These are phyloP conservation scores for Torymus tubicola DNA, from an alignment of 2,888 invertebrate species.

Conservation along the genomic window DNA sequence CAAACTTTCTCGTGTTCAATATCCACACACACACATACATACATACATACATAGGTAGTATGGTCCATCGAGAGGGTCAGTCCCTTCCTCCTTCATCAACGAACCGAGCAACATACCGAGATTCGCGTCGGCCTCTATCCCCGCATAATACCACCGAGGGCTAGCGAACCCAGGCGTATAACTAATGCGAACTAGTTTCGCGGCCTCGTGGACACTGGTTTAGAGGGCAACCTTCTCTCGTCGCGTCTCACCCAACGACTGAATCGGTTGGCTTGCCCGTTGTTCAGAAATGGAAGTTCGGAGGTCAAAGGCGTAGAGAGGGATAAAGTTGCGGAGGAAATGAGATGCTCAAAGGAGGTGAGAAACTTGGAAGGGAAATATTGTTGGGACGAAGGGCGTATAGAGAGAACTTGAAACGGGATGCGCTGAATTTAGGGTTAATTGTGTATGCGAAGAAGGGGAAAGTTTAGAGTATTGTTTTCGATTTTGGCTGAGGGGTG, in stretches of 20 bases:
- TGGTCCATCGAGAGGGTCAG: too few species aligned
- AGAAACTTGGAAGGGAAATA: too few species aligned
- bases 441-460: too few species aligned
- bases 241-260: slow-evolving; percentile 26
- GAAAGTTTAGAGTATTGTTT: too few species aligned
- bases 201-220: slow-evolving; percentile 67
- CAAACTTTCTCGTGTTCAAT: slow-evolving; percentile 40
- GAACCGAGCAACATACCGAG: slow-evolving; percentile 55
- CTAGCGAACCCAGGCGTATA: slow-evolving; percentile 26
- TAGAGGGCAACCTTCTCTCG: slow-evolving; percentile 47
- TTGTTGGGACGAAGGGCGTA: too few species aligned
- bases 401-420: too few species aligned
- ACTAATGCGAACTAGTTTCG: slow-evolving; percentile 69
- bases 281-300: slow-evolving; percentile 61
- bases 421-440: too few species aligned
- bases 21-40: slow-evolving; percentile 6
- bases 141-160: slow-evolving; percentile 29
- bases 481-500: too few species aligned
- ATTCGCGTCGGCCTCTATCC: slow-evolving; percentile 27
- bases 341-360: too few species aligned
- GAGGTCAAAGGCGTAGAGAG: slow-evolving; percentile 49
- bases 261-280: slow-evolving; percentile 60
- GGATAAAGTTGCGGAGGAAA: background rate
- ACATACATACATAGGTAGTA: too few species aligned
- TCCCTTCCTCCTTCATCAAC: slow-evolving; percentile 48